These are phyloP conservation scores for Danio choprae DNA, from an alignment of 2,797 vertebrate genomes.

Conservation along the genomic window DNA sequence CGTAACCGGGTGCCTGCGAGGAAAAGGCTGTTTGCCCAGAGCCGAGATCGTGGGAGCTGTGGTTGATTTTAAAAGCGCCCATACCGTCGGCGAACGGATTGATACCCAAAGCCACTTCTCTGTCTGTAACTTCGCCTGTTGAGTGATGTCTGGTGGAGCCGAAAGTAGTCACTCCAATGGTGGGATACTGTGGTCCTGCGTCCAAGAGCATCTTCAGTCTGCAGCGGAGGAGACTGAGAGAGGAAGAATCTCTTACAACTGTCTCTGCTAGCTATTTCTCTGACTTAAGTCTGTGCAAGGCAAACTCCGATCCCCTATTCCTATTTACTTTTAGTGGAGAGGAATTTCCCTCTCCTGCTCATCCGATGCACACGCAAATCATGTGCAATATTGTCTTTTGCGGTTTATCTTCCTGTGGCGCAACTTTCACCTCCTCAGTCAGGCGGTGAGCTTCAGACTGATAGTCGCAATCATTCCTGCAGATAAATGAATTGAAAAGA, in stretches of 20 bases:
- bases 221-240: slow-evolving; percentile 82
- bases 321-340: slow-evolving; percentile 79
- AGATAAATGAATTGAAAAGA: slow-evolving; percentile 99
- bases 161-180: slow-evolving; percentile 99
- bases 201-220: slow-evolving; percentile 98
- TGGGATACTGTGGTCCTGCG: slow-evolving; percentile 98
- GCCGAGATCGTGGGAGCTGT: slow-evolving; percentile 93
- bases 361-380: slow-evolving; percentile 86
- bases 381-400: slow-evolving; percentile 98
- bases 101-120: slow-evolving; percentile 98
- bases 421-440: slow-evolving; percentile 99
- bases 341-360: slow-evolving; percentile 77
- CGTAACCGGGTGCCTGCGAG: slow-evolving; percentile 96
- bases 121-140: slow-evolving; percentile 95
- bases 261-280: slow-evolving; percentile 47
- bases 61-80: slow-evolving; percentile 99
- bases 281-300: slow-evolving; percentile 71
- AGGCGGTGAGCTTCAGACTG: slow-evolving; percentile 99
- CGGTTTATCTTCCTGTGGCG: slow-evolving; percentile 99
- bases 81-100: slow-evolving; percentile 99
- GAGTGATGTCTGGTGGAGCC: slow-evolving; percentile 98
- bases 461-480: slow-evolving; percentile 99
- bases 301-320: slow-evolving; percentile 77
- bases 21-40: slow-evolving; percentile 97
- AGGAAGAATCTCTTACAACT: slow-evolving; percentile 71